A percentile compares a stretch with the other conserved stretches of the same genome.
Evolutionary conservation across 2,888 invertebrate species (phyloP).

Genomic region (Tubiluchus corallicola): DNA sequence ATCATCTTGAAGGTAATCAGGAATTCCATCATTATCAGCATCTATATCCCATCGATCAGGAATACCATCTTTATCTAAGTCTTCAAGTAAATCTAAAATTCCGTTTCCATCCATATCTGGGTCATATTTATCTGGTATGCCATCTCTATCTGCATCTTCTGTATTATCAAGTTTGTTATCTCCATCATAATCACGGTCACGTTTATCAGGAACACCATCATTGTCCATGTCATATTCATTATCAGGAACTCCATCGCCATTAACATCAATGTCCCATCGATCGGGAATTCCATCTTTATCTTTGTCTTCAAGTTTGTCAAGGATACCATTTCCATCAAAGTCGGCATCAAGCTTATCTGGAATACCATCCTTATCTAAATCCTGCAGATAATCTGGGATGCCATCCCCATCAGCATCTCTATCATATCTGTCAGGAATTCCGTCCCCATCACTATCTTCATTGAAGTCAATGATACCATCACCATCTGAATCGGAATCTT

Average conservation of each 20-base stretch:
- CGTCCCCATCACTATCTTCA: neutral
- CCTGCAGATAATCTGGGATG: neutral
- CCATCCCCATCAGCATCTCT: neutral
- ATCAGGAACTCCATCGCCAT: slow-evolving; percentile 1
- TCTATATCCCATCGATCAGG: neutral
- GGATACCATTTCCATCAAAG: slow-evolving; percentile 1
- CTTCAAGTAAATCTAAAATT: neutral
- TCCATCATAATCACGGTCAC: neutral
- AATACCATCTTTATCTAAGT: neutral
- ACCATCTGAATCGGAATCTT: too few relatives aligned
- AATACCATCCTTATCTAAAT: too few relatives aligned
- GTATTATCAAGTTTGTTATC: neutral
- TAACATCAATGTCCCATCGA: neutral
- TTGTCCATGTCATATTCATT: neutral
- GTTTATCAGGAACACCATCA: neutral
- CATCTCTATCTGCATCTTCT: neutral
- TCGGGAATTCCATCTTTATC: neutral
- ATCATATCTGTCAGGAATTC: neutral
- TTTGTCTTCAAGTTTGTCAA: neutral
- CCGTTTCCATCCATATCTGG: neutral
- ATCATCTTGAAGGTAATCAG: neutral
- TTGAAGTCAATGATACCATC: neutral
- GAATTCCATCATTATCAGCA: slow-evolving; percentile 3
- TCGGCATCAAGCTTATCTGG: too few relatives aligned
- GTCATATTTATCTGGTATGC: neutral